Conservation (phyloP, 2,888 invertebrate species). For the Heliconius ismenius region DNA sequence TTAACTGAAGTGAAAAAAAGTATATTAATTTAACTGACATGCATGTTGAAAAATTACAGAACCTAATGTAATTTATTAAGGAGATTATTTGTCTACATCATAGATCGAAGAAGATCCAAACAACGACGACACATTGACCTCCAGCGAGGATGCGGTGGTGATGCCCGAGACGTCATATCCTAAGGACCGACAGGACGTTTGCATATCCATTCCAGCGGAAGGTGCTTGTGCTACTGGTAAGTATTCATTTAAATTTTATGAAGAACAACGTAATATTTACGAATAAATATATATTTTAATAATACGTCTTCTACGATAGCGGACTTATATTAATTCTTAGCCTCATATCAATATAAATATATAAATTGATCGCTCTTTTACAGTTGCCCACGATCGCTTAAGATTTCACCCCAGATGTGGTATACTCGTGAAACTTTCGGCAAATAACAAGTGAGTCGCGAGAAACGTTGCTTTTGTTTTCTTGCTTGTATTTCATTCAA, state of each 20-base stretch:
- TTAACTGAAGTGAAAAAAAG: conserved; percentile 12
- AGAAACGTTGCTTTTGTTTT: not conserved
- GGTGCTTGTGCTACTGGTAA: conserved; percentile 60
- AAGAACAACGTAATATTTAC: no score
- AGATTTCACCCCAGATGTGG: conserved; percentile 95
- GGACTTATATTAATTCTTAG: not conserved
- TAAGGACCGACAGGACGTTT: conserved; percentile 53
- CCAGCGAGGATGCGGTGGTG: conserved; percentile 56
- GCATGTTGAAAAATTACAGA: conserved; percentile 26
- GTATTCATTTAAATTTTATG: not conserved
- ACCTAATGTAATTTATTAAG: conserved; percentile 25
- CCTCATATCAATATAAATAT: not conserved
- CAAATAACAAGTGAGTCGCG: conserved; percentile 82
- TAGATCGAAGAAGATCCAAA: conserved; percentile 65
- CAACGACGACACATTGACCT: conserved; percentile 62
- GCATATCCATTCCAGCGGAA: conserved; percentile 58
- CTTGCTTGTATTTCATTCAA: not conserved
- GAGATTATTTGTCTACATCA: conserved; percentile 24
- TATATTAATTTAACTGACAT: conserved; percentile 10
- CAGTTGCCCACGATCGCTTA: conserved; percentile 83
- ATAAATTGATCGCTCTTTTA: conserved; percentile 38
- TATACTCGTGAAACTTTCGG: conserved; percentile 91
- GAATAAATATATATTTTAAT: not conserved
- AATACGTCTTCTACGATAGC: not conserved
- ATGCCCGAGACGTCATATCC: conserved; percentile 48